Evolutionary conservation across 2,888 invertebrate genomes (phyloP).

Genomic region (Nymphalis polychloros): DNA sequence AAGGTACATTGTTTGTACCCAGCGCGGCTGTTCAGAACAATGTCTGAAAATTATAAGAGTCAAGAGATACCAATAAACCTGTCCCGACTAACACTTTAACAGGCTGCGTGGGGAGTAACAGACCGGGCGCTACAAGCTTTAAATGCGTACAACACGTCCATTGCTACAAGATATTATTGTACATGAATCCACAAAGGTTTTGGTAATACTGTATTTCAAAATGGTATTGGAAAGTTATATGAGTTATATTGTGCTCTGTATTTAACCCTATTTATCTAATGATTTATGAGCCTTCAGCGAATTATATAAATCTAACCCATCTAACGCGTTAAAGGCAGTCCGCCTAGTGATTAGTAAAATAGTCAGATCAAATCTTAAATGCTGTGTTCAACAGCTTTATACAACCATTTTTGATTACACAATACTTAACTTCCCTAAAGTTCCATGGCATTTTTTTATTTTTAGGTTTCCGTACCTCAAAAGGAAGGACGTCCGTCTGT

Average conservation of each 20-base stretch:
- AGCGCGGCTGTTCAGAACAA: constrained; percentile 9
- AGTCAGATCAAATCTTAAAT: constrained; percentile 21
- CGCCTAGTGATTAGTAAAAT: constrained; percentile 47
- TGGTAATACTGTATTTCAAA: background rate
- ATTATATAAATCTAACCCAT: constrained; percentile 13
- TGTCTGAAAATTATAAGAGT: constrained; percentile 25
- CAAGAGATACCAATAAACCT: constrained; percentile 26
- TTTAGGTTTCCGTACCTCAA: too few relatives aligned
- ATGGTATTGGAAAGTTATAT: constrained; percentile 4
- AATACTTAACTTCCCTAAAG: background rate
- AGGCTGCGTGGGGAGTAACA: constrained; percentile 47
- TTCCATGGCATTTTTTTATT: background rate
- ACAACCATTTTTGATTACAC: background rate
- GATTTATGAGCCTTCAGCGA: constrained; percentile 2
- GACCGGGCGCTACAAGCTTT: constrained; percentile 20
- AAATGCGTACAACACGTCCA: constrained; percentile 28
- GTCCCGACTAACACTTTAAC: constrained; percentile 27
- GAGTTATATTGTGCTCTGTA: constrained; percentile 1
- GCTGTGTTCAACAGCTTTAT: constrained; percentile 4
- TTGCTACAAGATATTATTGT: constrained; percentile 20
- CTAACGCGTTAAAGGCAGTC: constrained; percentile 20
- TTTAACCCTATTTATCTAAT: constrained; percentile 8
- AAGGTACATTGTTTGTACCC: too few relatives aligned
- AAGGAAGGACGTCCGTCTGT: too few relatives aligned
- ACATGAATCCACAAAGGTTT: constrained; percentile 3